Evolutionary conservation across 2,113 vertebrate genomes (phyloP).

Genomic region (Callospermophilus lateralis): DNA sequence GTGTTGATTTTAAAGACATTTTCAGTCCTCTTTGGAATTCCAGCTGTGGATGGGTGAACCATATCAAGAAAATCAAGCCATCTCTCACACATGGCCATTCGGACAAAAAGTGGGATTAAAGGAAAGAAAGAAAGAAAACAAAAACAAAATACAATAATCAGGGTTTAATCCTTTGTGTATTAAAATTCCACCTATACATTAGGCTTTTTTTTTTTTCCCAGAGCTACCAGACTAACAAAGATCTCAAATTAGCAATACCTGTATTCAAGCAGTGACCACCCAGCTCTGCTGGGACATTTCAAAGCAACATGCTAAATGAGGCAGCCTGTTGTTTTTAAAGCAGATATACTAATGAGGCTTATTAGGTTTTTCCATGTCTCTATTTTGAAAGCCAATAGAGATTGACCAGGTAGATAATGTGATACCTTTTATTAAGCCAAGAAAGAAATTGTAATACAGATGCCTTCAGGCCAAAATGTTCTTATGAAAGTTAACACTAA

Average conservation of each 20-base stretch:
- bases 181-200: conserved; percentile 79
- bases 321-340: conserved; percentile 66
- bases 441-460: conserved; percentile 65
- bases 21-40: conserved; percentile 86
- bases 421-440: conserved; percentile 78
- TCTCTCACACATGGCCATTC: conserved; percentile 83
- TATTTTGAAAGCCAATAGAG: conserved; percentile 69
- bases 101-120: conserved; percentile 85
- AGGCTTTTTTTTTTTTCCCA: background rate
- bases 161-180: conserved; percentile 83
- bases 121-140: conserved; percentile 73
- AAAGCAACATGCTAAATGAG: conserved; percentile 62
- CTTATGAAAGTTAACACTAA: conserved; percentile 12
- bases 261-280: background rate
- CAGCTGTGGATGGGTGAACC: conserved; percentile 87
- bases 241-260: conserved; percentile 80
- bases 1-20: conserved; percentile 89
- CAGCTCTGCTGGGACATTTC: conserved; percentile 64
- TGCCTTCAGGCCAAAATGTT: conserved; percentile 64
- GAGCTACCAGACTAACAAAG: conserved; percentile 55
- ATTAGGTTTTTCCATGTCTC: conserved; percentile 66
- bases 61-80: conserved; percentile 87
- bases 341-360: conserved; percentile 78
- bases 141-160: conserved; percentile 79
- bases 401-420: conserved; percentile 77